phyloP scores from a whole-genome alignment of 2,113 vertebrate species.

The Taxidea taxus region DNA sequence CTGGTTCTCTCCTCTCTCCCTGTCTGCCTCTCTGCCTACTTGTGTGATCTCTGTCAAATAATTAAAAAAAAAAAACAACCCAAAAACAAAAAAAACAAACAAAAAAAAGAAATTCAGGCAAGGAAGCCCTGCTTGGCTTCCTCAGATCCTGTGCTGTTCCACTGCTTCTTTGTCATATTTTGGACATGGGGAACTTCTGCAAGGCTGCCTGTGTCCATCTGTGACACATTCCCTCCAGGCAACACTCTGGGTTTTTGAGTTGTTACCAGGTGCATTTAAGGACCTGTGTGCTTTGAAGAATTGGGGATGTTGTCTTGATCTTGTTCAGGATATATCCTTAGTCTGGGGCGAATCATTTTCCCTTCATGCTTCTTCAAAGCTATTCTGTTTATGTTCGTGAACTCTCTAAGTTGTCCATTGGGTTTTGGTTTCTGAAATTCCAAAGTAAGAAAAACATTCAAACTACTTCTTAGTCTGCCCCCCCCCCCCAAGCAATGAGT shows the following conservation, averaged over 20 bases:
- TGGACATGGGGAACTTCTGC: not conserved
- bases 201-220: not conserved
- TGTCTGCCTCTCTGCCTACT: too few species aligned
- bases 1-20: too few species aligned
- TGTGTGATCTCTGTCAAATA: too few species aligned
- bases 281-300: not conserved
- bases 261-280: accelerated
- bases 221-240: not conserved
- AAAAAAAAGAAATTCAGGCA: not conserved
- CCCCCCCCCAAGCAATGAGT: not conserved
- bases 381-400: not conserved
- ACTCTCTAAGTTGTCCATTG: not conserved
- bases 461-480: not conserved
- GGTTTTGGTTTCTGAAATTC: conserved; percentile 38
- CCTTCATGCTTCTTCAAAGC: not conserved
- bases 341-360: not conserved
- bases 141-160: not conserved
- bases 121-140: not conserved
- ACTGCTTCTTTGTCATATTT: not conserved
- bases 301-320: accelerated
- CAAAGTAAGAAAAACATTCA: conserved; percentile 21
- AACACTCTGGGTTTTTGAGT: not conserved
- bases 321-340: not conserved
- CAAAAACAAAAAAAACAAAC: too few species aligned
- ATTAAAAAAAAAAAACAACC: too few species aligned